Evolutionary conservation across 2,888 invertebrate species (phyloP).

Genomic region (Drosophila neotestacea): DNA sequence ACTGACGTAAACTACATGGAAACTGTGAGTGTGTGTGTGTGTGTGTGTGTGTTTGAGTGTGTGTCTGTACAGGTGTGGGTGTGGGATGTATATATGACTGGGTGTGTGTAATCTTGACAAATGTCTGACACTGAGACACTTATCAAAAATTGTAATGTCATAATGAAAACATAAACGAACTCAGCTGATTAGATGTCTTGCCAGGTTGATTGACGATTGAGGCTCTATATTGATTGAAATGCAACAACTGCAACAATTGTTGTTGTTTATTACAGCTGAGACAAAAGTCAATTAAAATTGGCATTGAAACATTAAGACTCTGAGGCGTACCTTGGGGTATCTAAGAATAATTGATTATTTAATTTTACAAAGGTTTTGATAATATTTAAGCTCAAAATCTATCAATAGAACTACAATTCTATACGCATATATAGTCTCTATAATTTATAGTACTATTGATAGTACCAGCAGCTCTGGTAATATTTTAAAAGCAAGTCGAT

Average conservation of each 20-base stretch:
- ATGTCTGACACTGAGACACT: conserved; percentile 34
- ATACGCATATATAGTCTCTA: background rate
- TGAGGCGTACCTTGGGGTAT: background rate
- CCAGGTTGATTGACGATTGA: conserved; percentile 23
- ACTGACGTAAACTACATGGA: conserved; percentile 51
- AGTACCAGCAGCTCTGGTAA: background rate
- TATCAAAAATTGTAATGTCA: conserved; percentile 61
- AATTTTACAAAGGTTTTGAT: background rate
- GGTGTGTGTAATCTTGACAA: conserved; percentile 55
- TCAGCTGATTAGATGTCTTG: conserved; percentile 51
- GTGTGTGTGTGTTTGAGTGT: background rate
- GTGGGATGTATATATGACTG: conserved; percentile 12
- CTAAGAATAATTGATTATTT: background rate
- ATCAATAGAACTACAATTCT: too few relatives aligned
- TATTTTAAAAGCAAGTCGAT: too few relatives aligned
- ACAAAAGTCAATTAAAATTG: conserved; percentile 9
- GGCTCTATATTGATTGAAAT: conserved; percentile 2
- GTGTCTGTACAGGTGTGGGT: conserved; percentile 3
- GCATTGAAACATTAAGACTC: background rate
- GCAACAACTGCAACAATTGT: background rate
- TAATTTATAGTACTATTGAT: background rate
- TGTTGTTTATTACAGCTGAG: background rate
- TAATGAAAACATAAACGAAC: conserved; percentile 40
- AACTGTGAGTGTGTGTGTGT: background rate
- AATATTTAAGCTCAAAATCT: too few relatives aligned